Evolutionary conservation across 2,113 vertebrate species (phyloP).

Genomic region (Acanthisitta chloris): DNA sequence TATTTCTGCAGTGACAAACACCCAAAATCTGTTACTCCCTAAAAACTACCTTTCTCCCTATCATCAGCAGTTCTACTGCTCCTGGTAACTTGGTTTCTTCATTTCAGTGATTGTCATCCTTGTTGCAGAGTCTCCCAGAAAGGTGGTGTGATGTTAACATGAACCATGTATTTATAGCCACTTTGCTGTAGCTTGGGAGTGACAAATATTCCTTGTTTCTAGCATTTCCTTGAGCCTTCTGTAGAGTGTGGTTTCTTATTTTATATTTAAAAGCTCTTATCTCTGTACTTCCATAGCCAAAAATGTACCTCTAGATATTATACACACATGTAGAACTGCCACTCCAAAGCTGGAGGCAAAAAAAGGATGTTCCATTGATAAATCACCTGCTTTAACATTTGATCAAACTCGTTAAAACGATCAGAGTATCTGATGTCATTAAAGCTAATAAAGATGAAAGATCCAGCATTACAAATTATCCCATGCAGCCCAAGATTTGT

Average conservation of each 20-base stretch:
- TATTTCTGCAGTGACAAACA: not conserved
- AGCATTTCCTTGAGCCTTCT: slow-evolving; percentile 30
- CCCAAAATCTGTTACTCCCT: not conserved
- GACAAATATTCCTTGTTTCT: slow-evolving; percentile 50
- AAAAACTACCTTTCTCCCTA: too few relatives aligned
- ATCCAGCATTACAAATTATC: not conserved
- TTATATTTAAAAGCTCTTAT: slow-evolving; percentile 29
- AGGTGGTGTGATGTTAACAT: not conserved
- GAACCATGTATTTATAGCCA: slow-evolving; percentile 38
- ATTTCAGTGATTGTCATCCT: not conserved
- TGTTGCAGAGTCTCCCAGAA: too few relatives aligned
- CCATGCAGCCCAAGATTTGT: not conserved
- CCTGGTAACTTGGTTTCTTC: not conserved
- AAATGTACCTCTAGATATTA: slow-evolving; percentile 9
- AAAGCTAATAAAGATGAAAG: slow-evolving; percentile 17
- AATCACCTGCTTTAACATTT: not conserved
- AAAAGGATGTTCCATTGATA: not conserved
- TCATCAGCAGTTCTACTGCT: not conserved
- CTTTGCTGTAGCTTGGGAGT: slow-evolving; percentile 13
- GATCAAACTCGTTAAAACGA: not conserved
- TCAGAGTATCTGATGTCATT: not conserved
- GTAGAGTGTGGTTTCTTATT: slow-evolving; percentile 1
- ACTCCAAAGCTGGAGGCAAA: not conserved
- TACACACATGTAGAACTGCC: not conserved
- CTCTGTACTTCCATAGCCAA: not conserved